These are phyloP conservation scores for Paedocypris sp. DNA, from an alignment of 2,113 vertebrate genomes.

Conservation along the genomic window DNA sequence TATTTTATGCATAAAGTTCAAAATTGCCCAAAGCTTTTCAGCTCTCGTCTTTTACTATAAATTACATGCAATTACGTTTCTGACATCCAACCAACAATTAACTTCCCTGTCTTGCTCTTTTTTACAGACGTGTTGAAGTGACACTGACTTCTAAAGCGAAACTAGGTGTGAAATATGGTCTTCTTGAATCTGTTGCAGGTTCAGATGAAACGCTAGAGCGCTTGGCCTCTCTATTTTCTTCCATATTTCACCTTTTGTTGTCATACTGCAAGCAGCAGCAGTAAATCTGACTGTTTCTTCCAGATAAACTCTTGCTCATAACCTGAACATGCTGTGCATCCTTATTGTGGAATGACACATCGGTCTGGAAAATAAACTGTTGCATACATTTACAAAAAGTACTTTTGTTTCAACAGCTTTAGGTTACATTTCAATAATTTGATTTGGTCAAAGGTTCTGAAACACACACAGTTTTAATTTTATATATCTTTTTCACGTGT, in stretches of 20 bases:
- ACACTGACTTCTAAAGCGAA: constrained; percentile 29
- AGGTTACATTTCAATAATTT: too few species aligned
- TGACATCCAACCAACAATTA: not conserved
- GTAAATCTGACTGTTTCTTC: constrained; percentile 51
- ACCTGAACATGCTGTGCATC: constrained; percentile 33
- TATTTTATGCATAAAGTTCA: too few species aligned
- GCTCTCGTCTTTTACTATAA: not conserved
- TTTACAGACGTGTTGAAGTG: constrained; percentile 47
- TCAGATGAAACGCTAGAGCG: constrained; percentile 47
- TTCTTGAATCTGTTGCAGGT: constrained; percentile 39
- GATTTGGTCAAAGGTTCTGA: too few species aligned
- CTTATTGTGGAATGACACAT: constrained; percentile 16
- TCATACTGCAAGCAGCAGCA: constrained; percentile 40
- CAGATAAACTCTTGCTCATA: constrained; percentile 48
- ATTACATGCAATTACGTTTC: not conserved
- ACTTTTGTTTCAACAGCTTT: too few species aligned
- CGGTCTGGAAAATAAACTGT: not conserved
- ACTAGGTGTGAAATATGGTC: constrained; percentile 48
- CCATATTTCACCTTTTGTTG: constrained; percentile 43
- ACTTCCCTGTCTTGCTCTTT: constrained; percentile 19
- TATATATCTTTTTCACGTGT: too few species aligned
- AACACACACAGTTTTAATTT: too few species aligned
- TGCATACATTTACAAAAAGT: too few species aligned
- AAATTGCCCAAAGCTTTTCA: too few species aligned
- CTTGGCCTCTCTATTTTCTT: constrained; percentile 32